phyloP scores from a whole-genome alignment of 1,140 invertebrate genomes.

The Saxidomus purpurata region DNA sequence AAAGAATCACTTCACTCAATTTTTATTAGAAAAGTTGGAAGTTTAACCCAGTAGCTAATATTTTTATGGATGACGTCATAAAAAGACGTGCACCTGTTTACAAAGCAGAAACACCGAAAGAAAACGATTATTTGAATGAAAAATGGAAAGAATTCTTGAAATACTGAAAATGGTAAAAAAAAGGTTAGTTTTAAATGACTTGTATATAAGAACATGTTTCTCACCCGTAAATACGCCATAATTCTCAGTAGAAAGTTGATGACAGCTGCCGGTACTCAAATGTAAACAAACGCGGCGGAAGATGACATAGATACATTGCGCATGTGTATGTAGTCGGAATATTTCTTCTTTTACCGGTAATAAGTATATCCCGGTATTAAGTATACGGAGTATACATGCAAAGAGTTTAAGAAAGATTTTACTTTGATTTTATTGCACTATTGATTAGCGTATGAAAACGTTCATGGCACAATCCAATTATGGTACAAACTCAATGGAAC shows the following conservation, averaged over 20 bases:
- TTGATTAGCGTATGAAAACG: too few species aligned
- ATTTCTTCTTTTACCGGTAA: not conserved
- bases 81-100: not conserved
- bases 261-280: not conserved
- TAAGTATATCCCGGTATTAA: not conserved
- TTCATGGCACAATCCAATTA: too few species aligned
- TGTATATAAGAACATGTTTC: not conserved
- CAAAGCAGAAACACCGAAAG: not conserved
- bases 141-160: not conserved
- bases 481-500: too few species aligned
- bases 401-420: too few species aligned
- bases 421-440: too few species aligned
- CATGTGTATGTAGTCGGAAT: not conserved
- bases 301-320: not conserved
- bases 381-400: too few species aligned
- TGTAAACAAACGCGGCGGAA: not conserved
- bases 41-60: not conserved
- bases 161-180: not conserved
- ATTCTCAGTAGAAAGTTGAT: not conserved
- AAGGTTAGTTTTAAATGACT: not conserved
- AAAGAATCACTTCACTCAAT: not conserved
- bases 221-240: conserved; percentile 2
- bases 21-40: not conserved
- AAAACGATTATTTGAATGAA: not conserved
- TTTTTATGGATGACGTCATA: not conserved